A percentile compares a stretch with the other conserved stretches of the same genome.
Conservation (phyloP, 2,797 vertebrate species). For the Lepidocolaptes lacrymiger region DNA sequence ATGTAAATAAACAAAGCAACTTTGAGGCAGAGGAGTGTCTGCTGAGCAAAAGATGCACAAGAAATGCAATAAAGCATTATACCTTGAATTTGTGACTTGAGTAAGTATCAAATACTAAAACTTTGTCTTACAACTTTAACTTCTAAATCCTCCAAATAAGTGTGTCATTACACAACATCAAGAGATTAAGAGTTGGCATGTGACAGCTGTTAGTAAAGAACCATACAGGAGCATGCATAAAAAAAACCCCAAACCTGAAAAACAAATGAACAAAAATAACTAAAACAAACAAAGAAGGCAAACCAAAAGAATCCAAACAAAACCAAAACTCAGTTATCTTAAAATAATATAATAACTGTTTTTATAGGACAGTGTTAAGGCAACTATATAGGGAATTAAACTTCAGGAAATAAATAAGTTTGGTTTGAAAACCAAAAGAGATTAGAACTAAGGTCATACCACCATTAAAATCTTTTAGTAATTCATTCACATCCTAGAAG, state of each 20-base stretch:
- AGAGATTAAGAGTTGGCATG: neutral
- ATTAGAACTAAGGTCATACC: neutral
- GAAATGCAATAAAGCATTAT: neutral
- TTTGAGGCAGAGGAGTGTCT: neutral
- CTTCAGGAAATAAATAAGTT: neutral
- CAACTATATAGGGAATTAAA: neutral
- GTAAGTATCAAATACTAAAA: neutral
- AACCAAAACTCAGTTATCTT: neutral
- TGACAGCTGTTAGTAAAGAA: neutral
- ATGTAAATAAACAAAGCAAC: fast-evolving
- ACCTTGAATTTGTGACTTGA: neutral
- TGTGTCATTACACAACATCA: neutral
- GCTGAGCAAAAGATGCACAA: neutral
- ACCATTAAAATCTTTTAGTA: neutral
- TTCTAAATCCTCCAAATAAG: neutral
- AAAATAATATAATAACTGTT: neutral
- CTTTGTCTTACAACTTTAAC: neutral
- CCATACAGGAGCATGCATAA: neutral
- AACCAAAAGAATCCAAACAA: neutral
- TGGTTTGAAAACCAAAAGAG: neutral
- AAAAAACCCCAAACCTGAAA: neutral
- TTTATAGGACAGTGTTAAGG: neutral
- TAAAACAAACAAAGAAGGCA: neutral
- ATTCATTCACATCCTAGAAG: neutral
- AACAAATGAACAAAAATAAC: too few relatives aligned